Percentiles rank a stretch among this genome's conserved stretches.
phyloP scores from a whole-genome alignment of 2,797 vertebrate genomes.

The Eulemur rubriventer region DNA sequence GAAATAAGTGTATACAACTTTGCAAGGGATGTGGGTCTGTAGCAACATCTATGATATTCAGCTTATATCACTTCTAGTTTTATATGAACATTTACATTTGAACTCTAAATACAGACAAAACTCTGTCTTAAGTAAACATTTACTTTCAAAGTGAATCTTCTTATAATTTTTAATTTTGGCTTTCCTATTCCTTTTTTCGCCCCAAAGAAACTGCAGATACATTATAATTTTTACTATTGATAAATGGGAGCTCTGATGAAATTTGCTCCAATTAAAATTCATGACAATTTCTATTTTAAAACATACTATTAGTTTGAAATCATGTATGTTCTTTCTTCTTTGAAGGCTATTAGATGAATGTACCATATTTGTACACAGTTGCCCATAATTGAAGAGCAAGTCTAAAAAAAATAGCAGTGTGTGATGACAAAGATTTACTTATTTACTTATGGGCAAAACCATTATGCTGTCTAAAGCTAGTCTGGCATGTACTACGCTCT shows the following conservation, averaged over 20 bases:
- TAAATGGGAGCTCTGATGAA: background rate
- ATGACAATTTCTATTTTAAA: background rate
- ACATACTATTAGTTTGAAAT: background rate
- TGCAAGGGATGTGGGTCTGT: background rate
- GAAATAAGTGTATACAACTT: background rate
- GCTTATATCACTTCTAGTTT: background rate
- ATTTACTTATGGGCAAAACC: conserved; percentile 59
- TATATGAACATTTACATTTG: background rate
- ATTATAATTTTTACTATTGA: background rate
- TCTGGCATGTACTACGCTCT: background rate
- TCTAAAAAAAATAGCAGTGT: conserved; percentile 15
- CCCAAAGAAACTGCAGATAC: background rate
- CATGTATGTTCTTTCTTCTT: background rate
- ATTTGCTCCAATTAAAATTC: background rate
- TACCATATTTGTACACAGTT: conserved; percentile 21
- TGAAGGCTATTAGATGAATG: background rate
- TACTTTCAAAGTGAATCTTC: background rate
- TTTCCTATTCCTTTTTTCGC: background rate
- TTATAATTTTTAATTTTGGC: background rate
- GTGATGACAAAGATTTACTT: conserved; percentile 58
- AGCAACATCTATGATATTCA: background rate
- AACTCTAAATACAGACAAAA: conserved; percentile 13
- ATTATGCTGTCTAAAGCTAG: conserved; percentile 39
- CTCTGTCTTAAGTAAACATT: background rate
- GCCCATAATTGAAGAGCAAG: conserved; percentile 12